These are phyloP conservation scores for Sanderia malayensis DNA, from an alignment of 30 jellyfish, hydroid and myxozoan species.

Conservation along the genomic window DNA sequence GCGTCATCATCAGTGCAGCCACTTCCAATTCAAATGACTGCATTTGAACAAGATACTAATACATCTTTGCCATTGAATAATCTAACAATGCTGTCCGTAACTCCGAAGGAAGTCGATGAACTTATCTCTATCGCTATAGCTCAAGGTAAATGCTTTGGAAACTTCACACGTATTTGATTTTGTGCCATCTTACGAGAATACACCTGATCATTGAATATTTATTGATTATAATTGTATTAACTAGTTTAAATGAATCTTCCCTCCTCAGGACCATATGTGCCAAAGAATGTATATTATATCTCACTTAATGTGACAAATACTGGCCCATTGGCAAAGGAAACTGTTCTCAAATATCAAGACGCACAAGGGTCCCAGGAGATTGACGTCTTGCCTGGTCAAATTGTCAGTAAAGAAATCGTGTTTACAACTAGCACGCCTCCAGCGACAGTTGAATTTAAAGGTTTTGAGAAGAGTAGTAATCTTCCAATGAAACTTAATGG, in stretches of 20 bases:
- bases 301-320: slow-evolving; percentile 40
- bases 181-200: too few relatives aligned
- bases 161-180: too few relatives aligned
- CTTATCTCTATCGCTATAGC: slow-evolving; percentile 38
- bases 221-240: too few relatives aligned
- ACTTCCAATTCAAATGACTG: slow-evolving; percentile 27
- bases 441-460: slow-evolving; percentile 58
- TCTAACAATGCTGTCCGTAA: slow-evolving; percentile 6
- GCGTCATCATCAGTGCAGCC: slow-evolving; percentile 42
- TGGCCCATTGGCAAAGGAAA: slow-evolving; percentile 36
- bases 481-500: slow-evolving; percentile 25
- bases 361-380: slow-evolving; percentile 51
- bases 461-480: slow-evolving; percentile 39
- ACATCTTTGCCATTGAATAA: slow-evolving; percentile 33
- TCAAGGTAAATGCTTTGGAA: slow-evolving; percentile 18
- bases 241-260: too few relatives aligned
- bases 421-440: slow-evolving; percentile 51
- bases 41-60: slow-evolving; percentile 39
- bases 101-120: slow-evolving; percentile 59
- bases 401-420: slow-evolving; percentile 33
- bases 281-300: slow-evolving; percentile 30
- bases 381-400: slow-evolving; percentile 48
- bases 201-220: too few relatives aligned
- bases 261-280: slow-evolving; percentile 23
- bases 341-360: slow-evolving; percentile 34